These are phyloP conservation scores for Plebejus melissa DNA, from an alignment of 2,888 invertebrate species.

Conservation along the genomic window DNA sequence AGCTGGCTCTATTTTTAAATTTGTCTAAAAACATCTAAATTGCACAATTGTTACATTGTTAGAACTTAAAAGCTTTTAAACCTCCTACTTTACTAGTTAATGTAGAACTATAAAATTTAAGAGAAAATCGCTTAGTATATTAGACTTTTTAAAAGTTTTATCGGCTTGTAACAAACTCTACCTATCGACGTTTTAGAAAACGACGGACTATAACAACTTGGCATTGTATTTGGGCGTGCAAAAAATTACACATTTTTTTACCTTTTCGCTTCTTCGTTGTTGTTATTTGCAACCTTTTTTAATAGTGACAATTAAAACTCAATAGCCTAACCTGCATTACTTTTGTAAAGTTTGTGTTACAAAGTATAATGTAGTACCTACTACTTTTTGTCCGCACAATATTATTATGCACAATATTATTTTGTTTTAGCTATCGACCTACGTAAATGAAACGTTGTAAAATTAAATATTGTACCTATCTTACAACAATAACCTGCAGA, in stretches of 20 bases:
- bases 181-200: constrained; percentile 2
- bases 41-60: background rate
- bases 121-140: background rate
- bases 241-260: background rate
- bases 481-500: too few relatives aligned
- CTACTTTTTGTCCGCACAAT: too few relatives aligned
- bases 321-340: background rate
- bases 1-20: background rate
- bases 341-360: background rate
- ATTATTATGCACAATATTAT: too few relatives aligned
- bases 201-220: background rate
- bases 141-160: background rate
- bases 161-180: background rate
- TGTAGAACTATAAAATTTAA: background rate
- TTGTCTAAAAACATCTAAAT: background rate
- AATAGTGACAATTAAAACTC: background rate
- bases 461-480: too few relatives aligned
- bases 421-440: too few relatives aligned
- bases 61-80: background rate
- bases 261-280: background rate
- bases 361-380: too few relatives aligned
- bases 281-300: background rate
- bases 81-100: background rate
- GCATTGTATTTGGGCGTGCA: background rate
- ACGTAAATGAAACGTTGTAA: too few relatives aligned